Conservation (phyloP, 2,888 invertebrate species). For the Holacanthella duospinosa region DNA sequence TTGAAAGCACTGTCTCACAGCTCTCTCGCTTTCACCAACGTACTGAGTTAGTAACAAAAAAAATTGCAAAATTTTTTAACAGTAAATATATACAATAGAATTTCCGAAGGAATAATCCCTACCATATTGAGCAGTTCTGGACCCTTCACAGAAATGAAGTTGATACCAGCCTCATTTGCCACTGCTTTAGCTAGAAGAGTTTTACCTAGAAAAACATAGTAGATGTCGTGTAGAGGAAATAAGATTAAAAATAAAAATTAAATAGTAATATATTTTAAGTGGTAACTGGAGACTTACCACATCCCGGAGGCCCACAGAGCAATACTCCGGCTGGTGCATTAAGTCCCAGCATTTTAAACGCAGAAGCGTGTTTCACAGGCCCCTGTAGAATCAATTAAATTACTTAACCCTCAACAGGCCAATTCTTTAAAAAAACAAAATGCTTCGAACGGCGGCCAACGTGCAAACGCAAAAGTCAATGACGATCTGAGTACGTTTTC, state of each 20-base stretch:
- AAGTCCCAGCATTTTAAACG: conserved; percentile 66
- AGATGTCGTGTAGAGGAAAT: too few relatives aligned
- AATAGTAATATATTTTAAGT: too few relatives aligned
- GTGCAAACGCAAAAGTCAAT: too few relatives aligned
- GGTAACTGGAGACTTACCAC: conserved; percentile 46
- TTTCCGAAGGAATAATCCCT: too few relatives aligned
- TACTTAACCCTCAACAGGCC: background rate
- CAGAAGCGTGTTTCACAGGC: conserved; percentile 76
- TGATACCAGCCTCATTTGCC: conserved; percentile 96
- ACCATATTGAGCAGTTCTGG: conserved; percentile 97
- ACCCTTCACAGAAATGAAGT: conserved; percentile 97
- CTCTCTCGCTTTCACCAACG: conserved; percentile 95
- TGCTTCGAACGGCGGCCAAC: too few relatives aligned
- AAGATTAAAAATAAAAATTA: too few relatives aligned
- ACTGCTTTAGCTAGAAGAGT: conserved; percentile 95
- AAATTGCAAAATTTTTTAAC: conserved; percentile 6
- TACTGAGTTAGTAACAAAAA: conserved; percentile 59
- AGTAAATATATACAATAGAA: too few relatives aligned
- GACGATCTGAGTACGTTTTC: too few relatives aligned
- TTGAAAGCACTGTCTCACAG: conserved; percentile 89
- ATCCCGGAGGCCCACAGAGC: conserved; percentile 93
- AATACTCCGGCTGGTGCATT: conserved; percentile 77
- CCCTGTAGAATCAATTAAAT: conserved; percentile 48
- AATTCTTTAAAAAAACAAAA: background rate
- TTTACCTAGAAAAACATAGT: conserved; percentile 49